Evolutionary conservation across 2,113 vertebrate genomes (phyloP), one percentile per base, ranked within the genome.

Genomic region (Anguilla rostrata): DNA sequence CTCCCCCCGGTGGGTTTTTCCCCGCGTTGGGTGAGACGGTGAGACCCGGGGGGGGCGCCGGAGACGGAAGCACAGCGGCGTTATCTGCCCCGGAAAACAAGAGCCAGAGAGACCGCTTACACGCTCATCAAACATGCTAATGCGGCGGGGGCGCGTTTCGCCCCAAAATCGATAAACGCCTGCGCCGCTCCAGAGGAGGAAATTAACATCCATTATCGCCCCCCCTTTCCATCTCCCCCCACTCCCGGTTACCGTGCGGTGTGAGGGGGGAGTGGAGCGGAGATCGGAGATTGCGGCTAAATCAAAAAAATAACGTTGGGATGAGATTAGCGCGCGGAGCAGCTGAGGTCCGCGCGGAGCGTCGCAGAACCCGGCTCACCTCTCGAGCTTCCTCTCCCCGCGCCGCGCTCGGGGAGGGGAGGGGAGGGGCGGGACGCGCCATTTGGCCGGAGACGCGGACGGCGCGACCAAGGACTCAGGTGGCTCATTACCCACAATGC

Each of bases 401-500:
- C 34, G 34, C 34, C 34, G 34, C 34, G 34, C 34, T 34, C 34
- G 34, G 34, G 34, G 34, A 34, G 34, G 34, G 34, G 34, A 34
- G 34, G 34, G 34, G 57, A 20, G 14, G 57, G 57, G n/a, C 71
- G 20, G 5, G 12, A n/a, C 71, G n/a, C 71, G 9, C 71, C n/a
- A 34, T 12, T 46, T 11, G 71, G n/a, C 71, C 71, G 7, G 1
- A 29, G 71, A 75, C 9, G 9, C n/a, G 0, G 26, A 34, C 71
- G 7, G n/a, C 71, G 2, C 12, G 34, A 75, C 26, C 71, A 14
- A 11, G 71, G 71, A 75, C 71, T 75, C 71, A 75, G 71, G n/a
- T 75, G 71, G 71, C 71, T 75, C 71, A 75, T 75, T 75, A 75
- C 71, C 71, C 71, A 75, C 26, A 75, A 75, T 75, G 26, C 71